Conservation (phyloP, 2,888 invertebrate genomes). For the Cancer borealis region DNA sequence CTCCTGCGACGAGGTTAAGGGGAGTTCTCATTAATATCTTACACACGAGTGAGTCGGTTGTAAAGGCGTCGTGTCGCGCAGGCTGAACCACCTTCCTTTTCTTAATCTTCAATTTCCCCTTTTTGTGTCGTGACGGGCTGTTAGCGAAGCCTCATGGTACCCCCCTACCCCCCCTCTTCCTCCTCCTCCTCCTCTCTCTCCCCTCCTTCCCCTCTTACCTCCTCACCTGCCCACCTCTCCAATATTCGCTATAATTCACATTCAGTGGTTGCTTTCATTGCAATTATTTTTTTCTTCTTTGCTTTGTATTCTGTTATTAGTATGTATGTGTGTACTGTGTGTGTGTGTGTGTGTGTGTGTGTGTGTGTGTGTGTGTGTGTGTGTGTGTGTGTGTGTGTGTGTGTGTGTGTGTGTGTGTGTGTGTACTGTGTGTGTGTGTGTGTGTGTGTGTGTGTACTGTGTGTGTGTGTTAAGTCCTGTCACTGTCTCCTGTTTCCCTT, state of each 20-base stretch:
- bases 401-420: constrained; percentile 48
- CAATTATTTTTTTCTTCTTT: neutral
- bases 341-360: constrained; percentile 48
- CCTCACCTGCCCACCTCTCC: neutral
- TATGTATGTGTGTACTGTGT: constrained; percentile 38
- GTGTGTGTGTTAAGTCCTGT: constrained; percentile 27
- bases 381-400: constrained; percentile 45
- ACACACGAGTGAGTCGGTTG: constrained; percentile 65
- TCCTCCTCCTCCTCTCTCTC: neutral
- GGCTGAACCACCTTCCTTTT: constrained; percentile 60
- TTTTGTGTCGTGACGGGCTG: constrained; percentile 55
- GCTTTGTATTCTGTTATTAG: neutral
- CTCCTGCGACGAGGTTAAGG: constrained; percentile 61
- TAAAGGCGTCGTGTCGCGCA: constrained; percentile 56
- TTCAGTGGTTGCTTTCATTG: neutral
- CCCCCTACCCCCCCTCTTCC: neutral
- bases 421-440: constrained; percentile 52
- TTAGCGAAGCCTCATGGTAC: constrained; percentile 40
- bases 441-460: constrained; percentile 45
- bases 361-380: constrained; percentile 54
- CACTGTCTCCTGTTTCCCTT: constrained; percentile 38
- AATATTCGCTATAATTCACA: neutral
- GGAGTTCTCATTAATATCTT: constrained; percentile 73
- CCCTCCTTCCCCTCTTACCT: neutral
- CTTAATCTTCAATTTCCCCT: constrained; percentile 70